These are phyloP conservation scores for Eupithecia exiguata DNA, from an alignment of 2,888 invertebrate genomes.

Conservation along the genomic window DNA sequence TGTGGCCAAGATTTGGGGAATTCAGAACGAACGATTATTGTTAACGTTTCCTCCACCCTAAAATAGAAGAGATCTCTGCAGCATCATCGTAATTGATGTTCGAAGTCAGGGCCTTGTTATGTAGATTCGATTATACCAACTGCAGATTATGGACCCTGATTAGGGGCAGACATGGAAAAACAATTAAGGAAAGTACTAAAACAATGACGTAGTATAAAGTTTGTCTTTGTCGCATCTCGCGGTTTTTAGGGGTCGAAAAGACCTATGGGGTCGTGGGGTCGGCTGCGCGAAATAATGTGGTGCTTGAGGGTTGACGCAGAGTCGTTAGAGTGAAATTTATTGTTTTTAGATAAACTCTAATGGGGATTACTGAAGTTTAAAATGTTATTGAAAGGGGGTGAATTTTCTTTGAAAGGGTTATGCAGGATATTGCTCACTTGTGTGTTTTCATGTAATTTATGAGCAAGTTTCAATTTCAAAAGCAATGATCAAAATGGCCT, in stretches of 20 bases:
- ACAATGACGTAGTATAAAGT: constrained; percentile 79
- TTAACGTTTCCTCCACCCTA: background rate
- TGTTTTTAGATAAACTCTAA: constrained; percentile 76
- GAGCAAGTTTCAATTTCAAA: background rate
- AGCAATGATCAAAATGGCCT: background rate
- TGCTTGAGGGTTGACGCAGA: constrained; percentile 69
- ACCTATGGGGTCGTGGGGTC: constrained; percentile 56
- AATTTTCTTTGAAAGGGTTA: constrained; percentile 19
- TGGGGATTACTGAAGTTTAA: constrained; percentile 64
- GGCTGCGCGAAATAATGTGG: constrained; percentile 60
- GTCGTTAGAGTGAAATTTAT: constrained; percentile 74
- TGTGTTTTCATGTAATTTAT: background rate
- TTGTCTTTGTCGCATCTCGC: constrained; percentile 75
- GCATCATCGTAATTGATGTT: constrained; percentile 1
- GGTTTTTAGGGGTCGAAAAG: constrained; percentile 68
- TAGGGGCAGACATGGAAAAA: constrained; percentile 79
- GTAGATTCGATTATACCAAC: constrained; percentile 76
- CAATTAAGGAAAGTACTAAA: constrained; percentile 78
- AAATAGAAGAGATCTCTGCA: background rate
- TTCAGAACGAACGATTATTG: background rate
- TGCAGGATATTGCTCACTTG: background rate
- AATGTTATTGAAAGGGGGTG: constrained; percentile 51
- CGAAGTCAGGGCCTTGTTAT: constrained; percentile 54
- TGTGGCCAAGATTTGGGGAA: background rate
- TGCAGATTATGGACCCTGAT: constrained; percentile 73